Evolutionary conservation across 2,113 vertebrate species (phyloP).

Genomic region (Daubentonia madagascariensis): DNA sequence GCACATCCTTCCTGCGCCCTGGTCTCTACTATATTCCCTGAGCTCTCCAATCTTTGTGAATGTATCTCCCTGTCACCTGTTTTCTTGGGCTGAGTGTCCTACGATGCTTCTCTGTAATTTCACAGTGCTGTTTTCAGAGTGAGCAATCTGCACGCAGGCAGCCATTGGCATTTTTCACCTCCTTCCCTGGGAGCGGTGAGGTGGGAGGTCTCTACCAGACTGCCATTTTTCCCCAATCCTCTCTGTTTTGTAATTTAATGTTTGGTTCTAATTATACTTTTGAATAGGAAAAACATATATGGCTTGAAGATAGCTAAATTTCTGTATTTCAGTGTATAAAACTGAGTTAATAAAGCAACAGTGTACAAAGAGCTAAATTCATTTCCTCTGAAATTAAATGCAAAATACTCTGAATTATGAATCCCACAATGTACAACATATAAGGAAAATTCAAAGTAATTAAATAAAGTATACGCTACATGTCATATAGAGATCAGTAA

Average conservation of each 20-base stretch:
- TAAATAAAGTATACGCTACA: background rate
- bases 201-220: no score
- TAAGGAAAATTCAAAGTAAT: background rate
- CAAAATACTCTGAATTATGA: background rate
- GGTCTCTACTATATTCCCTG: no score
- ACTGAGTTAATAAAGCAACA: constrained; percentile 9
- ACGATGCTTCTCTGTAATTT: no score
- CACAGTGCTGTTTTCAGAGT: no score
- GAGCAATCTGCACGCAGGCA: no score
- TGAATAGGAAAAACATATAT: background rate
- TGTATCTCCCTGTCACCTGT: no score
- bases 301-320: background rate
- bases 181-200: no score
- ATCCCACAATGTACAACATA: background rate
- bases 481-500: background rate
- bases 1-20: no score
- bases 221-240: no score
- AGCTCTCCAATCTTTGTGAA: no score
- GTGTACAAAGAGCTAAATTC: background rate
- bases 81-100: no score
- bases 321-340: background rate
- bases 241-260: background rate
- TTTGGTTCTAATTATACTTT: background rate
- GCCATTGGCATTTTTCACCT: no score
- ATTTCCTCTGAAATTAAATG: constrained; percentile 5